Percentiles rank a stretch among this genome's conserved stretches.
Evolutionary conservation across 2,113 vertebrate genomes (phyloP).

Genomic region (Gopherus evgoodei): DNA sequence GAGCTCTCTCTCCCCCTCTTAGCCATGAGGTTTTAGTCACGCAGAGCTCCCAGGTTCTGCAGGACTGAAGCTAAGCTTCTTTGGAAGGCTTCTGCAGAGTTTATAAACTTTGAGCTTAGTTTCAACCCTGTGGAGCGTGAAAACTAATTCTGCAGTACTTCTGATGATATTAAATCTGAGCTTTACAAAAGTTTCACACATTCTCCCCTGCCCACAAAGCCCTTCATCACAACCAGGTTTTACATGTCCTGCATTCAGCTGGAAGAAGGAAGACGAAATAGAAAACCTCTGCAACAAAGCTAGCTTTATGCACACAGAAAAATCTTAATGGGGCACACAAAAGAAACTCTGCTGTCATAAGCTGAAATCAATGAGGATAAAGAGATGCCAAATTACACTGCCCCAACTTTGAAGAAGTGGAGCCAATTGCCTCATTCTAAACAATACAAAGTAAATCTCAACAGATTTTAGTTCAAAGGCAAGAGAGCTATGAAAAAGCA

Average conservation of each 20-base stretch:
- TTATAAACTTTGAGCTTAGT: background rate
- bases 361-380: slow-evolving; percentile 6
- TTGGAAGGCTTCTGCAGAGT: background rate
- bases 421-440: background rate
- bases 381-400: background rate
- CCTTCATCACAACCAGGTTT: background rate
- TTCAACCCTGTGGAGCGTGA: background rate
- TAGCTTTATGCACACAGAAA: background rate
- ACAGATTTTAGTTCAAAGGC: slow-evolving; percentile 27
- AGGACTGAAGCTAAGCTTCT: background rate
- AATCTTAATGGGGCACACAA: background rate
- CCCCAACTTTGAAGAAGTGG: background rate
- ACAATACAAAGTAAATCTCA: background rate
- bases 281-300: background rate
- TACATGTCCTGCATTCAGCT: background rate
- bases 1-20: background rate
- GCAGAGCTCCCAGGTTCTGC: background rate
- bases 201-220: background rate
- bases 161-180: background rate
- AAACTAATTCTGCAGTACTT: background rate
- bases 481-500: background rate
- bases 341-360: background rate
- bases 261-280: background rate
- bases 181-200: rapidly evolving
- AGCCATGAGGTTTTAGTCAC: background rate